A percentile compares a stretch with the other conserved stretches of the same genome.
phyloP scores from a whole-genome alignment of 1,140 invertebrate genomes.

The Drosophila micromelanica region DNA sequence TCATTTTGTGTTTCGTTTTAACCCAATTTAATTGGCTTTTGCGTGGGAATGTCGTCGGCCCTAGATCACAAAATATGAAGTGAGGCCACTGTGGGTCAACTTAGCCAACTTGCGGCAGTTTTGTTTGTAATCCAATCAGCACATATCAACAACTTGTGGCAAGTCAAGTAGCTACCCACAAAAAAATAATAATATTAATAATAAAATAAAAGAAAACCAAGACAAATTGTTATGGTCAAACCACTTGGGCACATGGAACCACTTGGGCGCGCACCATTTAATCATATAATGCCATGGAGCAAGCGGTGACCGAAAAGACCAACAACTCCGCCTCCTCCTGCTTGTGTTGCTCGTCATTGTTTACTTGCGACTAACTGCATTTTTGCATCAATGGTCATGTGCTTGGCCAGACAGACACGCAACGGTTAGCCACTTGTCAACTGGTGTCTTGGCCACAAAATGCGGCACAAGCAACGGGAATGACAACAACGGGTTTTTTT shows the following conservation, averaged over 20 bases:
- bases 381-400: conserved; percentile 75
- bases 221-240: conserved; percentile 54
- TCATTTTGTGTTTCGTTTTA: conserved; percentile 26
- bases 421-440: conserved; percentile 66
- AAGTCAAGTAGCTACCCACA: conserved; percentile 33
- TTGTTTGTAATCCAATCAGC: conserved; percentile 60
- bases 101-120: conserved; percentile 9
- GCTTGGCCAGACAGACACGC: conserved; percentile 38
- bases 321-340: conserved; percentile 28
- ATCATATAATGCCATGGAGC: conserved; percentile 48
- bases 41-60: conserved; percentile 59
- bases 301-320: conserved; percentile 51
- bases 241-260: conserved; percentile 45
- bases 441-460: conserved; percentile 25
- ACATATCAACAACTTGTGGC: conserved; percentile 13
- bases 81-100: conserved; percentile 47
- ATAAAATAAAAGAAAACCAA: neutral
- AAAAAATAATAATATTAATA: conserved; percentile 9
- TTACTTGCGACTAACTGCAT: conserved; percentile 69
- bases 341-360: neutral
- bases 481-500: conserved; percentile 59
- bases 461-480: conserved; percentile 69
- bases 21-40: conserved; percentile 67
- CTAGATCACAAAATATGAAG: conserved; percentile 18
- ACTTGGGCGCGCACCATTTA: conserved; percentile 73